phyloP scores from a whole-genome alignment of 35 echinoderm and acorn worm genomes.

The Lytechinus pictus region DNA sequence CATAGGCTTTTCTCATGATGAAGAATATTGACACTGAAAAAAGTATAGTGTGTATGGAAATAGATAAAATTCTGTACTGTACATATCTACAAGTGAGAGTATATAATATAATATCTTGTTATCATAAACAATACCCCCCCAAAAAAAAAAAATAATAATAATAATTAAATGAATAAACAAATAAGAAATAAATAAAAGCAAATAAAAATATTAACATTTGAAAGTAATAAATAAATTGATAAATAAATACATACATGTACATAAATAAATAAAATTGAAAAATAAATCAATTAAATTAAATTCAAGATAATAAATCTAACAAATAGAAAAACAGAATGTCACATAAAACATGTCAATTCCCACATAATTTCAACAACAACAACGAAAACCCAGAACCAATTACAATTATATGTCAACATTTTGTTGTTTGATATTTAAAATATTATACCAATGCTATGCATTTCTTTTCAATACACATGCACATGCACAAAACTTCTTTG shows the following conservation, averaged over 20 bases:
- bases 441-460: background rate
- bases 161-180: background rate
- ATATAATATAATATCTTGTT: background rate
- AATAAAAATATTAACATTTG: background rate
- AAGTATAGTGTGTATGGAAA: background rate
- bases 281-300: no score
- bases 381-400: no score
- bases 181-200: background rate
- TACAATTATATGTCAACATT: no score
- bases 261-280: no score
- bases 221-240: background rate
- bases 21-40: background rate
- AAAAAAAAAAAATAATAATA: background rate
- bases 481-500: background rate
- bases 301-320: no score
- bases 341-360: no score
- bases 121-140: background rate
- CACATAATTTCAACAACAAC: no score
- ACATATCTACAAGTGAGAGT: background rate
- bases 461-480: background rate
- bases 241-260: background rate
- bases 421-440: background rate
- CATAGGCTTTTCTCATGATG: background rate
- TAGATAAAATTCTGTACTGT: constrained; percentile 9
- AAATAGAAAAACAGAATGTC: no score